phyloP scores from a whole-genome alignment of 2,113 vertebrate species.

The Nothobranchius furzeri region DNA sequence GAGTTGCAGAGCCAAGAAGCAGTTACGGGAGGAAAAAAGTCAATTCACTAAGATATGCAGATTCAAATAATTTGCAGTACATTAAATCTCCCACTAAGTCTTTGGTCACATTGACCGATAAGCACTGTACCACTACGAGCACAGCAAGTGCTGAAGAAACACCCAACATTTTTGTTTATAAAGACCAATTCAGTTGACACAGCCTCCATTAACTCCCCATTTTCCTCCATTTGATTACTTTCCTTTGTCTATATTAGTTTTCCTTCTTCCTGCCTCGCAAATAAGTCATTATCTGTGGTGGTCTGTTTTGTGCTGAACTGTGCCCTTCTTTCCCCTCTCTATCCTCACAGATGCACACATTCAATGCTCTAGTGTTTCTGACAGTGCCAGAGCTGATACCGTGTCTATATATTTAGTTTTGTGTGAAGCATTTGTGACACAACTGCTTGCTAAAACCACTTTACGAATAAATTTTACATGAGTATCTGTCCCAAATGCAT shows the following conservation, averaged over 20 bases:
- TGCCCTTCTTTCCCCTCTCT: neutral
- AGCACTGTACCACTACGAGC: neutral
- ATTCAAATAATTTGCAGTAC: slow-evolving; percentile 32
- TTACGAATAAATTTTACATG: slow-evolving; percentile 60
- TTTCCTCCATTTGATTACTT: slow-evolving; percentile 9
- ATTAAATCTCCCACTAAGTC: slow-evolving; percentile 28
- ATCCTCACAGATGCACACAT: neutral
- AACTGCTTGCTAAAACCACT: slow-evolving; percentile 38
- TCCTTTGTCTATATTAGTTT: slow-evolving; percentile 27
- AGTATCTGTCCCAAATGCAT: slow-evolving; percentile 56
- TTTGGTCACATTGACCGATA: slow-evolving; percentile 15
- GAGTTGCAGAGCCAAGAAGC: neutral
- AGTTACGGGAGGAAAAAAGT: slow-evolving; percentile 12
- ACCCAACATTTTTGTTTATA: slow-evolving; percentile 36
- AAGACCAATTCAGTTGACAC: slow-evolving; percentile 39
- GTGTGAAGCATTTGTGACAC: slow-evolving; percentile 31
- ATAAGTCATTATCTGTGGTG: slow-evolving; percentile 30
- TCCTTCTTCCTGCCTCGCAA: neutral
- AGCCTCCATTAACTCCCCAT: slow-evolving; percentile 24
- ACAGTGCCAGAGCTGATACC: neutral
- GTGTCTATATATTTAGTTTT: slow-evolving; percentile 24
- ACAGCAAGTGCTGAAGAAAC: slow-evolving; percentile 16
- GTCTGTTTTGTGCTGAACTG: neutral
- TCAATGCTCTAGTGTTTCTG: slow-evolving; percentile 10
- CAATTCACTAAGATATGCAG: slow-evolving; percentile 19